Evolutionary conservation across 2,888 invertebrate species (phyloP), one percentile per base, ranked within the genome.

Genomic region (Chrysotoxum bicinctum): DNA sequence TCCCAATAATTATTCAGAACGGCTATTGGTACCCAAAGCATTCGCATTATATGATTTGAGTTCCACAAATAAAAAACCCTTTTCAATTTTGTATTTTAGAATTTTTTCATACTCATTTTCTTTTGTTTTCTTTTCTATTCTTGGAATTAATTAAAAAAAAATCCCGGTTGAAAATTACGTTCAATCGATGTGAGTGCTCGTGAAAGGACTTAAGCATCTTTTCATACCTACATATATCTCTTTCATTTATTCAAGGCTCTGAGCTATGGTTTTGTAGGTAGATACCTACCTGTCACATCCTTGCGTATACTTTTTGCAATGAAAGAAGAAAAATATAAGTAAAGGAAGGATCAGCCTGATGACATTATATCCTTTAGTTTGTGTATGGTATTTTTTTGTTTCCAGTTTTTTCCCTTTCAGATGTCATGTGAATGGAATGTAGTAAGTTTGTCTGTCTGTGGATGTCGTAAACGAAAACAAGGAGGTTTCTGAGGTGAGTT

Each of bases 61-160:
- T 2, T 32, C 32, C 12, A 35, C 3, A 30, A 16, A 30, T 3
- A 23, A 23, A 14, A 23, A 23, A 43, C 7, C n/a, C n/a, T n/a
- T 3, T 9, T 3, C 2, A 14, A 54, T 32, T 54, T 54, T n/a
- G 9, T n/a, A n/a, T 54, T 16, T 16, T 32, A 54, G 54, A 32
- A 54, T 12, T 54, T 50, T n/a, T 7, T 26, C n/a, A n/a, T n/a
- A n/a, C n/a, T n/a, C n/a, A n/a, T n/a, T n/a, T n/a, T n/a, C n/a
- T 14, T 19, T 16, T 56, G 2, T 2, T 12, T 32, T 2, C 26
- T 3, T 26, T 26, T 26, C 26, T 23, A 26, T 26, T 26, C n/a
- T 50, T 50, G 10, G 30, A 54, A 30, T 32, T 54, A 54, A 54
- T 54, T 54, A 54, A 30, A 54, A 32, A 10, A 16, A 54, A 32